phyloP scores from a whole-genome alignment of 2,888 invertebrate genomes.

The Kuschelorhynchus macadamiae region DNA sequence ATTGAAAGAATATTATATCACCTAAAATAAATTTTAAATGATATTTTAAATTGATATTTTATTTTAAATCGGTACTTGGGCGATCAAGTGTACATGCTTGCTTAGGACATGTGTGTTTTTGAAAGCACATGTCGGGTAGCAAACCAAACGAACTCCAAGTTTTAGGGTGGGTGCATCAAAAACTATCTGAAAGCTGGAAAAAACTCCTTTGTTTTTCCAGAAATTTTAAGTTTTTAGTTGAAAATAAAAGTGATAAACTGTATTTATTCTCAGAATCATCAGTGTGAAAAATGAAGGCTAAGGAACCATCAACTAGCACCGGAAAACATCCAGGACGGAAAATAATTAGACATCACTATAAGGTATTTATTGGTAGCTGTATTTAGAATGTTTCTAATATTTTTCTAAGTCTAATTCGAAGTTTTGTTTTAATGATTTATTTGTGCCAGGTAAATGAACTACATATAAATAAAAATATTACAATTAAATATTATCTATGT shows the following conservation, averaged over 20 bases:
- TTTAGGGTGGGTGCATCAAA: constrained; percentile 37
- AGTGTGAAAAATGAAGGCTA: constrained; percentile 29
- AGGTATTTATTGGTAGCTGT: constrained; percentile 24
- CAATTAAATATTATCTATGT: too few species aligned
- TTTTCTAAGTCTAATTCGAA: too few species aligned
- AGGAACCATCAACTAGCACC: constrained; percentile 13
- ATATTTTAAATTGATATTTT: too few species aligned
- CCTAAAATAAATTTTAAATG: too few species aligned
- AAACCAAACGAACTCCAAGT: constrained; percentile 36
- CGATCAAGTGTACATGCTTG: constrained; percentile 27
- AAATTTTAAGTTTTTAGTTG: neutral
- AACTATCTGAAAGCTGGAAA: too few species aligned
- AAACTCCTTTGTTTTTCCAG: neutral
- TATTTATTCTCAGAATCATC: neutral
- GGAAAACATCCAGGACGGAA: constrained; percentile 22
- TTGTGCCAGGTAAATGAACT: too few species aligned
- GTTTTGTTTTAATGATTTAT: too few species aligned
- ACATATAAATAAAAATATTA: too few species aligned
- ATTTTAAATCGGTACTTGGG: neutral
- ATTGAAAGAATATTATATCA: too few species aligned
- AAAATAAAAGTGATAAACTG: too few species aligned
- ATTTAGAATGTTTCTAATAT: neutral
- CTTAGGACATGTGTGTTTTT: constrained; percentile 41
- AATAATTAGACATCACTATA: constrained; percentile 27
- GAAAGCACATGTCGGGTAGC: constrained; percentile 42